A percentile compares a stretch with the other conserved stretches of the same genome.
phyloP scores from a whole-genome alignment of 2,113 vertebrate species.

The Sula dactylatra region DNA sequence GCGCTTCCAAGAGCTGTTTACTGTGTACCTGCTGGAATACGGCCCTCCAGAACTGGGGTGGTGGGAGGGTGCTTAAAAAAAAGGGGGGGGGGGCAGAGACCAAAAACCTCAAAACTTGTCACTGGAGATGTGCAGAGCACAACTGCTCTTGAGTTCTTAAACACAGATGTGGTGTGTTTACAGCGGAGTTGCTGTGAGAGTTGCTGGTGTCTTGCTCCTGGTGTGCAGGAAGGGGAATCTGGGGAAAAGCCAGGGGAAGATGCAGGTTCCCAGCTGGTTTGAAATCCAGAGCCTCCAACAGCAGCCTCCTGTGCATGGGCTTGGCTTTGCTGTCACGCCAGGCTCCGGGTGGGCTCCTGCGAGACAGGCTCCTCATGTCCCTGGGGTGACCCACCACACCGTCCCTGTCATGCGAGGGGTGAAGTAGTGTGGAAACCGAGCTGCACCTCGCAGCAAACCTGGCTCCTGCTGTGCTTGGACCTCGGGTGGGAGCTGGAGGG shows the following conservation, averaged over 20 bases:
- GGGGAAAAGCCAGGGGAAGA: neutral
- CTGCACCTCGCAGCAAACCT: neutral
- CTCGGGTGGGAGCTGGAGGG: too few relatives aligned
- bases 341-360: too few relatives aligned
- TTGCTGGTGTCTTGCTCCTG: neutral
- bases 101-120: neutral
- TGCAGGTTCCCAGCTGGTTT: neutral
- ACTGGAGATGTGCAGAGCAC: accelerated
- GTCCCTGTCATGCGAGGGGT: accelerated
- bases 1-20: neutral
- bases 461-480: too few relatives aligned
- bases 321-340: accelerated
- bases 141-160: neutral
- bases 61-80: neutral
- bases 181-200: neutral
- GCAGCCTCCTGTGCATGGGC: accelerated
- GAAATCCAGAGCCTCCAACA: neutral
- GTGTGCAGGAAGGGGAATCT: accelerated
- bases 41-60: neutral
- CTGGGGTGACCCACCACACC: accelerated
- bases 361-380: neutral
- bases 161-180: accelerated
- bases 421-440: neutral
- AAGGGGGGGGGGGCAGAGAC: too few relatives aligned
- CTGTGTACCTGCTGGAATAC: neutral